Evolutionary conservation across 2,888 invertebrate genomes (phyloP).

Genomic region (Megamerina dolium): DNA sequence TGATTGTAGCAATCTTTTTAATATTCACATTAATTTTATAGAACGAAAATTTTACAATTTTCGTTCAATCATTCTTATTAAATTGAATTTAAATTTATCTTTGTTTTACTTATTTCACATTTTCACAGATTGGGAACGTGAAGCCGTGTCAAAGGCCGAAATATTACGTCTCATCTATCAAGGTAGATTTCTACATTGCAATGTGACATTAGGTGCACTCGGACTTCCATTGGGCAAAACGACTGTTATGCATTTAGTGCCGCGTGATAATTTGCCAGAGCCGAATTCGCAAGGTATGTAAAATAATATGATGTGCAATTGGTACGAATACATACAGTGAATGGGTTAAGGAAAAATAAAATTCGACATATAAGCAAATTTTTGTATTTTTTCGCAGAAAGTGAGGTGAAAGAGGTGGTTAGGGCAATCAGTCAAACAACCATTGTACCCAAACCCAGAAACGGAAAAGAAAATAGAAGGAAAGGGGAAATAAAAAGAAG

Average conservation of each 20-base stretch:
- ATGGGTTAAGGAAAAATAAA: no score
- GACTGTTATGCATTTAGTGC: constrained; percentile 99
- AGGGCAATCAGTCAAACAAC: no score
- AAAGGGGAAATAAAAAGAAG: no score
- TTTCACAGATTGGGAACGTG: constrained; percentile 90
- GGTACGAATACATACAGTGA: not conserved
- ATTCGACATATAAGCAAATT: no score
- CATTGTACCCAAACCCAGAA: no score
- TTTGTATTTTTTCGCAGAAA: no score
- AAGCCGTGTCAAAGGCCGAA: constrained; percentile 92
- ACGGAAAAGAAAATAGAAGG: no score
- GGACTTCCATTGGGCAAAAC: constrained; percentile 96
- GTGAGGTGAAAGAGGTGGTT: no score
- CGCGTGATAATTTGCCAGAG: constrained; percentile 97
- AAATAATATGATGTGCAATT: not conserved
- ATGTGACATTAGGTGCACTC: constrained; percentile 95
- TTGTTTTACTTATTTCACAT: constrained; percentile 20
- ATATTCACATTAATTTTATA: no score
- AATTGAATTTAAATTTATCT: not conserved
- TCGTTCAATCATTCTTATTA: no score
- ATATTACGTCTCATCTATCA: constrained; percentile 98
- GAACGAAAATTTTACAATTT: no score
- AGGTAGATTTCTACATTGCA: constrained; percentile 98
- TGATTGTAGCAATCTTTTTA: no score
- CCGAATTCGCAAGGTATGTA: constrained; percentile 91